Conservation (phyloP, 1,140 invertebrate genomes). For the Panonychus citri region DNA sequence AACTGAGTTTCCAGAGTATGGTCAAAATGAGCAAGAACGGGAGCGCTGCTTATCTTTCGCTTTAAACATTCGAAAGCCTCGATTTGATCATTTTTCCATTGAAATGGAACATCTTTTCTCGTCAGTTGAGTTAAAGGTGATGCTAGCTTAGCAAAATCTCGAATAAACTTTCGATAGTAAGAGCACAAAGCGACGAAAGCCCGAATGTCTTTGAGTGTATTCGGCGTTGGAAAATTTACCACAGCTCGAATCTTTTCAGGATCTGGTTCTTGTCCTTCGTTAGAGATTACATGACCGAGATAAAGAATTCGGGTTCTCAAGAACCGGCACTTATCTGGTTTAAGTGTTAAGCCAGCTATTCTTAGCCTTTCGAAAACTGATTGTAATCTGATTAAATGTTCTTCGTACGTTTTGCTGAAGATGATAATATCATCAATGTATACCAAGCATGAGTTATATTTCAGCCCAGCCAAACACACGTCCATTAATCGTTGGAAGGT, state of each 20-base stretch:
- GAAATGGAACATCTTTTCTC: conserved; percentile 8
- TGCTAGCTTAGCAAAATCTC: conserved; percentile 18
- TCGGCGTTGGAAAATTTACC: conserved; percentile 9
- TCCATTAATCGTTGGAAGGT: conserved; percentile 16
- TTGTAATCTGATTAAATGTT: neutral
- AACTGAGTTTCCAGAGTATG: too few species aligned
- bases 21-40: neutral
- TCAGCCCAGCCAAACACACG: conserved; percentile 3
- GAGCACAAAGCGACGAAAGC: conserved; percentile 7
- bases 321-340: conserved; percentile 11
- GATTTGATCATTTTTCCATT: neutral
- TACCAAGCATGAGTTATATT: conserved; percentile 1
- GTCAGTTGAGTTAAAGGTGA: conserved; percentile 18
- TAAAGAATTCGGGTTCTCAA: conserved; percentile 2
- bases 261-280: conserved; percentile 6
- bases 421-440: neutral
- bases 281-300: conserved; percentile 11
- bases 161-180: conserved; percentile 14
- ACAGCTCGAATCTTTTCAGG: conserved; percentile 7
- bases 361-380: conserved; percentile 12
- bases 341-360: neutral
- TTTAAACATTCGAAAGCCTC: neutral
- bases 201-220: conserved; percentile 1
- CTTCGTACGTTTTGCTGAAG: neutral
- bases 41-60: neutral